A percentile compares a stretch with the other conserved stretches of the same genome.
These are phyloP conservation scores for Xenus cinereus DNA, from an alignment of 2,113 vertebrate species.

Conservation along the genomic window DNA sequence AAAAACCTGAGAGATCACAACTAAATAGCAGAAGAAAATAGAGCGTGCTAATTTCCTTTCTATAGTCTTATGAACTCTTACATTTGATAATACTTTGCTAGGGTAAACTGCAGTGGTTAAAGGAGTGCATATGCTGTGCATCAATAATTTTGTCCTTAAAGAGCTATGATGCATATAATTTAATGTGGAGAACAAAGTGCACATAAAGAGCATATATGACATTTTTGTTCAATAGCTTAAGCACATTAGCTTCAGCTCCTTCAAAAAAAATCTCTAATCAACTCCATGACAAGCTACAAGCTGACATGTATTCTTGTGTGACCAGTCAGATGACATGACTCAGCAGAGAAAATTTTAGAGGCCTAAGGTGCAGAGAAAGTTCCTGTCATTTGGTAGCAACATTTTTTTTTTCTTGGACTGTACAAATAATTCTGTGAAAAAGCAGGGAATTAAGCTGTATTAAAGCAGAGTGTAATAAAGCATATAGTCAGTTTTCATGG, in stretches of 20 bases:
- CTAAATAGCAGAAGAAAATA: not conserved
- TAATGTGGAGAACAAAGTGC: constrained; percentile 30
- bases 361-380: not conserved
- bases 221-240: constrained; percentile 35
- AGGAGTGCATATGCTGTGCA: not conserved
- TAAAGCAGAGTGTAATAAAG: not conserved
- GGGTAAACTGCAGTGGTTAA: not conserved
- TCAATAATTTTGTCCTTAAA: constrained; percentile 41
- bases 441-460: not conserved
- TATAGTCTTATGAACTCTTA: not conserved
- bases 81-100: not conserved
- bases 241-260: not conserved
- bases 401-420: not conserved
- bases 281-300: not conserved
- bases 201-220: constrained; percentile 12
- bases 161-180: constrained; percentile 47
- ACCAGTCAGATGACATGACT: constrained; percentile 31
- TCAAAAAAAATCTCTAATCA: not conserved
- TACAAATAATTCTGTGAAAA: not conserved
- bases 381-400: not conserved
- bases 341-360: not conserved
- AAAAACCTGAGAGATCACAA: not conserved
- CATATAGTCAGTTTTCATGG: not conserved
- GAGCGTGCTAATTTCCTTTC: not conserved
- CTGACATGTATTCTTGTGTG: constrained; percentile 31